phyloP scores from a whole-genome alignment of 2,888 invertebrate genomes.

The Brenthis daphne region DNA sequence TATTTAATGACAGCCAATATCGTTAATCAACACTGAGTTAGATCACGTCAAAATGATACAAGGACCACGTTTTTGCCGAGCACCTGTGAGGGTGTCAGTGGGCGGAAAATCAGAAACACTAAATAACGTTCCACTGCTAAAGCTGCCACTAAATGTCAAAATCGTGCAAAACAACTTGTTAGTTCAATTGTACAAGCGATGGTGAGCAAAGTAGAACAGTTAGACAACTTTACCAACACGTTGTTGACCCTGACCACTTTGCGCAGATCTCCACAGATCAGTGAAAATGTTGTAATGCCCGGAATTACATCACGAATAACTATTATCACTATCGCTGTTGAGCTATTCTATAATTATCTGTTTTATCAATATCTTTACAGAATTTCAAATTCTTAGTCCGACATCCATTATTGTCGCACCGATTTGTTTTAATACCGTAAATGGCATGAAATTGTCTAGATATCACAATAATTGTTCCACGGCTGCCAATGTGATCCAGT shows the following conservation, averaged over 20 bases:
- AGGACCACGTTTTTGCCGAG: conserved; percentile 32
- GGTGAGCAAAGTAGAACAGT: conserved; percentile 32
- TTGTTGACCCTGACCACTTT: conserved; percentile 35
- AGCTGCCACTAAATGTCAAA: conserved; percentile 37
- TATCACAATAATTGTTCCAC: conserved; percentile 15
- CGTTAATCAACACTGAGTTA: conserved; percentile 23
- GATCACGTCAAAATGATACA: conserved; percentile 29
- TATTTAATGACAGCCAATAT: conserved; percentile 20
- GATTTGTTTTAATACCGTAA: conserved; percentile 33
- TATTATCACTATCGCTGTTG: conserved; percentile 28
- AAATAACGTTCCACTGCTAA: conserved; percentile 36
- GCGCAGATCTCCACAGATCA: conserved; percentile 28
- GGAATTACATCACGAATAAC: conserved; percentile 33
- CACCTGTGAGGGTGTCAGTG: conserved; percentile 39
- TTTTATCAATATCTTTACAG: conserved; percentile 30
- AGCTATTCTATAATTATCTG: conserved; percentile 30
- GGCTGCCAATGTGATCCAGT: conserved; percentile 5
- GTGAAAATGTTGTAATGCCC: conserved; percentile 35
- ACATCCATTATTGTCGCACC: conserved; percentile 29
- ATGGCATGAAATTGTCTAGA: conserved; percentile 35
- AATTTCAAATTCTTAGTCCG: conserved; percentile 27
- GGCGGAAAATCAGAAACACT: conserved; percentile 36
- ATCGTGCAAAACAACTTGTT: conserved; percentile 39
- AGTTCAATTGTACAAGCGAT: conserved; percentile 32
- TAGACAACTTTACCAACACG: conserved; percentile 33